A percentile compares a stretch with the other conserved stretches of the same genome.
Conservation (phyloP, 2,113 vertebrate species). For the Myotis brandtii region DNA sequence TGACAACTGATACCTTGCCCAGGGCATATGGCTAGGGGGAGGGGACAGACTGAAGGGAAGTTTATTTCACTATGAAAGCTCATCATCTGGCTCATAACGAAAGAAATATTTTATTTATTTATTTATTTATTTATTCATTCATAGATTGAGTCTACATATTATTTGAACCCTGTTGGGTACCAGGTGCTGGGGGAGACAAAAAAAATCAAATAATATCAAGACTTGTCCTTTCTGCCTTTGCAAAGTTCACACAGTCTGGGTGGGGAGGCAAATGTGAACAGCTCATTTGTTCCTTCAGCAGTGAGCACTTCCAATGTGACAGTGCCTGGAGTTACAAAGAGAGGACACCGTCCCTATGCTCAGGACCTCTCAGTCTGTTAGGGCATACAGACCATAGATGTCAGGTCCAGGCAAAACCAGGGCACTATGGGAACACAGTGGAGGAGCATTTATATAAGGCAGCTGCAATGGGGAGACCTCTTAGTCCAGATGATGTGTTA, state of each 20-base stretch:
- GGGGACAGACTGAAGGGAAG: neutral
- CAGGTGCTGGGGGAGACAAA: neutral
- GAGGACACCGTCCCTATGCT: neutral
- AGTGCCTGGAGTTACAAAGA: neutral
- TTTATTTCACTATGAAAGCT: neutral
- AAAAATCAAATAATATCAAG: conserved; percentile 38
- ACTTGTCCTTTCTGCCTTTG: neutral
- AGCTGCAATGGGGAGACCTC: neutral
- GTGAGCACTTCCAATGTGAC: neutral
- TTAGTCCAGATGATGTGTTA: neutral
- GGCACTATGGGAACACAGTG: neutral
- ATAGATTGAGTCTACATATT: neutral
- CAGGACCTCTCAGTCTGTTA: neutral
- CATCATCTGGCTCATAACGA: neutral
- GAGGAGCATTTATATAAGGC: neutral
- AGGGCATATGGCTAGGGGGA: neutral
- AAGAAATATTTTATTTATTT: neutral
- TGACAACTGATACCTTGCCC: neutral
- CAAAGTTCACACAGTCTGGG: neutral
- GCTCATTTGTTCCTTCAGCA: neutral
- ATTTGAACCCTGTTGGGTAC: neutral
- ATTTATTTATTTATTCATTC: neutral
- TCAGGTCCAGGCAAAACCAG: neutral
- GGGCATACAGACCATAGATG: neutral
- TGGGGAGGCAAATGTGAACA: neutral